Evolutionary conservation across 2,797 vertebrate genomes (phyloP).

Genomic region (Acanthiza pusilla): DNA sequence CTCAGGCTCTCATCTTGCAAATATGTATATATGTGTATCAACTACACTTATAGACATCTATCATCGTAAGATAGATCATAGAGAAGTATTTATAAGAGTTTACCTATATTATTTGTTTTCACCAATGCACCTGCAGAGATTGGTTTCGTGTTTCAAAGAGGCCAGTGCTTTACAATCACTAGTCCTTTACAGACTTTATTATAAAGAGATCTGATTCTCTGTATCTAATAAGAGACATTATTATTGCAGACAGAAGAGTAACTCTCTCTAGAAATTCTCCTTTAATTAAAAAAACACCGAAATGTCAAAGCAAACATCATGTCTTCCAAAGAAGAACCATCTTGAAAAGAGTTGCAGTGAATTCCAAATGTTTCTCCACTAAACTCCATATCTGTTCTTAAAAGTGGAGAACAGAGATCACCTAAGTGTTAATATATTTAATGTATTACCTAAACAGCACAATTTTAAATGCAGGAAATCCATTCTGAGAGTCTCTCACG

Average conservation of each 20-base stretch:
- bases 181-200: background rate
- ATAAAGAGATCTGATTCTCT: background rate
- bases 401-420: background rate
- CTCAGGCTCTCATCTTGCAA: background rate
- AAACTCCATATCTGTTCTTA: background rate
- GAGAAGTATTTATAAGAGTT: background rate
- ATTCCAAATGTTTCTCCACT: background rate
- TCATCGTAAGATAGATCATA: background rate
- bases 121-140: background rate
- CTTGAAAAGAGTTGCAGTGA: background rate
- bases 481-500: background rate
- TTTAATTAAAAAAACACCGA: background rate
- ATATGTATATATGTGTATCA: background rate
- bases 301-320: background rate
- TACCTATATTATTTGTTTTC: background rate
- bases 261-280: background rate
- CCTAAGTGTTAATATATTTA: background rate
- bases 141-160: background rate
- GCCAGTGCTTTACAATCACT: background rate
- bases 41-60: background rate
- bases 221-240: background rate
- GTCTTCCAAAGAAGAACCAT: background rate
- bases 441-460: background rate
- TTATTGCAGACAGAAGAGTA: background rate
- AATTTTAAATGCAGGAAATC: background rate